A percentile compares a stretch with the other conserved stretches of the same genome.
Conservation (phyloP, 2,797 vertebrate species). For the Lindbergichthys nudifrons region DNA sequence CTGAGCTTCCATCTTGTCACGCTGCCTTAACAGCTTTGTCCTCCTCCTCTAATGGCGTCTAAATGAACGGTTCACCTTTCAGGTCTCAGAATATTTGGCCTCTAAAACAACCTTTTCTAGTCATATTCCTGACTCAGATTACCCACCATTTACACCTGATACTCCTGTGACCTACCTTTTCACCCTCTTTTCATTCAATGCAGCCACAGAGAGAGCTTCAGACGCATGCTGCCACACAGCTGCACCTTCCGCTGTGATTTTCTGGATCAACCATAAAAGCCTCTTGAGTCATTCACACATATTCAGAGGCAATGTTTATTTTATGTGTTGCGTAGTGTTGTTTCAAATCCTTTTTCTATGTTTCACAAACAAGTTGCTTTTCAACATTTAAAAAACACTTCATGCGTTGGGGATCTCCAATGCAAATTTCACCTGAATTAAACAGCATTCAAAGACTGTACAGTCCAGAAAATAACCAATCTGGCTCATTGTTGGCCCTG, state of each 20-base stretch:
- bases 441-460: background rate
- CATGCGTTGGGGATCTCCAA: background rate
- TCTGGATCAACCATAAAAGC: constrained; percentile 6
- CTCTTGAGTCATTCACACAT: constrained; percentile 37
- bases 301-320: constrained; percentile 4
- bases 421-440: background rate
- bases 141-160: constrained; percentile 40
- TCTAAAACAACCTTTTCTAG: constrained; percentile 5
- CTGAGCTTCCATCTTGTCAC: background rate
- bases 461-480: background rate
- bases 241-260: constrained; percentile 29
- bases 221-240: constrained; percentile 1
- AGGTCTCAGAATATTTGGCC: constrained; percentile 29
- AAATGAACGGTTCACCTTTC: constrained; percentile 1
- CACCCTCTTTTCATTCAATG: constrained; percentile 20
- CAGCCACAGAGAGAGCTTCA: constrained; percentile 5
- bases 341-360: constrained; percentile 18
- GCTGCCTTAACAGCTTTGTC: constrained; percentile 9
- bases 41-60: background rate
- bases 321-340: background rate
- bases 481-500: constrained; percentile 6
- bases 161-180: constrained; percentile 35
- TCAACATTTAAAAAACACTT: constrained; percentile 10
- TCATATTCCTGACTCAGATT: constrained; percentile 43
- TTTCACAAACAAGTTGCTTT: background rate